These are phyloP conservation scores for Etheostoma cragini DNA, from an alignment of 2,113 vertebrate genomes.

Conservation along the genomic window DNA sequence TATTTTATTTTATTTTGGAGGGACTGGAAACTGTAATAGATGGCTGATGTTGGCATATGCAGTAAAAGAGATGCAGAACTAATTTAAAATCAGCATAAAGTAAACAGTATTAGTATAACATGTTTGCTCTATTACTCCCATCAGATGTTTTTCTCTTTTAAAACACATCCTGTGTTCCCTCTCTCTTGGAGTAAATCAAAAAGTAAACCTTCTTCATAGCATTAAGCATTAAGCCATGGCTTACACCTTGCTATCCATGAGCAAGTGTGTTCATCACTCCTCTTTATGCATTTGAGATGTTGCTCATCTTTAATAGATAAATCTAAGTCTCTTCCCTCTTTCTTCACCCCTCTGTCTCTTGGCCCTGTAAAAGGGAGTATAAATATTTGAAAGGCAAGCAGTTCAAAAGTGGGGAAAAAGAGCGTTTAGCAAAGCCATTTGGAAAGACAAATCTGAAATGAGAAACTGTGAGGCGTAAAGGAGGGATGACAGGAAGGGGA, in stretches of 20 bases:
- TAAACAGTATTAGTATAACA: conserved; percentile 31
- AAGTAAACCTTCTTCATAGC: conserved; percentile 37
- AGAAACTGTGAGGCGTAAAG: conserved; percentile 64
- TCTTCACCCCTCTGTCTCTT: conserved; percentile 63
- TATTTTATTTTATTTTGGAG: not conserved
- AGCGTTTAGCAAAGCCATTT: conserved; percentile 75
- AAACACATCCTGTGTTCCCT: conserved; percentile 19
- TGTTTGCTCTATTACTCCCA: conserved; percentile 16
- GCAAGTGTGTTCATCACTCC: conserved; percentile 53
- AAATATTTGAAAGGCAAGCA: conserved; percentile 81
- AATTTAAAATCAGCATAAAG: conserved; percentile 47
- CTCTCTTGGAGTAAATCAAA: conserved; percentile 54
- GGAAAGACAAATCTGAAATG: conserved; percentile 75
- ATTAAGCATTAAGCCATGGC: conserved; percentile 58
- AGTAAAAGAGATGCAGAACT: conserved; percentile 33
- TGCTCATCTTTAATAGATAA: conserved; percentile 83
- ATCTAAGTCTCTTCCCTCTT: conserved; percentile 65
- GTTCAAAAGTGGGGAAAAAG: conserved; percentile 72
- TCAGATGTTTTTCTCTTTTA: conserved; percentile 5
- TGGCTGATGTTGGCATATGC: not conserved
- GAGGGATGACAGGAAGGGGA: conserved; percentile 38
- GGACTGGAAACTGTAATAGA: conserved; percentile 36
- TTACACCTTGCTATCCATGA: conserved; percentile 62
- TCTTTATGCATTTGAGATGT: conserved; percentile 78
- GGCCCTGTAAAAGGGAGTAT: conserved; percentile 70